Percentiles rank a stretch among this genome's conserved stretches.
phyloP scores from a whole-genome alignment of 2,888 invertebrate genomes.

The Cataglyphis altisquamis region DNA sequence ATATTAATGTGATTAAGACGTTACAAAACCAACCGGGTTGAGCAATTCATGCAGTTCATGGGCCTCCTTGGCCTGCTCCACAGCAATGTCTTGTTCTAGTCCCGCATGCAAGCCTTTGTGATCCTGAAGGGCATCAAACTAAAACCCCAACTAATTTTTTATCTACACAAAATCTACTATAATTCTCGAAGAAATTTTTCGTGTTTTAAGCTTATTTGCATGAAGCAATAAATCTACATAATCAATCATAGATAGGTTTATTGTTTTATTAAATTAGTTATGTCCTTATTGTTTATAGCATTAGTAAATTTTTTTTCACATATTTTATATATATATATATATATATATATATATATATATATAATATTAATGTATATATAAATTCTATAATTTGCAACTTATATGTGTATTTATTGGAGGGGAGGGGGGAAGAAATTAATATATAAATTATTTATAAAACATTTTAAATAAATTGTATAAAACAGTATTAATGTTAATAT shows the following conservation, averaged over 20 bases:
- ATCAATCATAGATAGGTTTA: constrained; percentile 37
- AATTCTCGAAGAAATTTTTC: constrained; percentile 26
- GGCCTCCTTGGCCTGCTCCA: constrained; percentile 82
- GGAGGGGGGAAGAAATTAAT: constrained; percentile 1
- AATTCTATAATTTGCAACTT: constrained; percentile 15
- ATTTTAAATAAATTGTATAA: constrained; percentile 22
- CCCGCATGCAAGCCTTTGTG: constrained; percentile 83
- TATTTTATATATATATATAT: not conserved
- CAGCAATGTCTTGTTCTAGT: constrained; percentile 80
- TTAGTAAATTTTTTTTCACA: not conserved
- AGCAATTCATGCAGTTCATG: constrained; percentile 84
- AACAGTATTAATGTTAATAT: not conserved
- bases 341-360: too few relatives aligned
- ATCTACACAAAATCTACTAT: constrained; percentile 46
- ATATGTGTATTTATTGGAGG: not conserved
- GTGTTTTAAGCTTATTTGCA: constrained; percentile 51
- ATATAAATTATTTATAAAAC: not conserved
- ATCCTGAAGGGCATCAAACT: constrained; percentile 85
- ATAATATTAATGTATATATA: too few relatives aligned
- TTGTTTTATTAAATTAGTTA: constrained; percentile 55
- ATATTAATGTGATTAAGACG: constrained; percentile 65
- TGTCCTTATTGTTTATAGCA: constrained; percentile 1
- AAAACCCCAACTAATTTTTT: constrained; percentile 81
- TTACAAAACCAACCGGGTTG: constrained; percentile 84
- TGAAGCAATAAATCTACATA: constrained; percentile 55